Percentiles rank a stretch among this genome's conserved stretches.
Evolutionary conservation across 1,140 invertebrate species (phyloP).

Genomic region (Mactra quadrangularis): DNA sequence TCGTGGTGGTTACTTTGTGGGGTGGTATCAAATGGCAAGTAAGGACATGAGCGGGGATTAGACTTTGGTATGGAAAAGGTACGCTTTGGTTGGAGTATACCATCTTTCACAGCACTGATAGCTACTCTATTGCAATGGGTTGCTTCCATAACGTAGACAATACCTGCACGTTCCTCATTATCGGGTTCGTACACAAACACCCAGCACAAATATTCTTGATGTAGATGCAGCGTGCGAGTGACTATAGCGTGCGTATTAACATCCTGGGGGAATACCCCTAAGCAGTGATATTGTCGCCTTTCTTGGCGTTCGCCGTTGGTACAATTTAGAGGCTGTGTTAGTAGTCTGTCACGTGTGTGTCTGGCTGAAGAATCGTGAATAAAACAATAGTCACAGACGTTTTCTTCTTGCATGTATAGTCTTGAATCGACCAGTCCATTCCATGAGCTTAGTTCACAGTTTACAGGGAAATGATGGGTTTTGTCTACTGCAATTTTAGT

Average conservation of each 20-base stretch:
- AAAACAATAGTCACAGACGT: conserved; percentile 53
- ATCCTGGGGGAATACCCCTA: conserved; percentile 64
- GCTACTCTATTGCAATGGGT: conserved; percentile 39
- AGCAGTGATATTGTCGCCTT: conserved; percentile 65
- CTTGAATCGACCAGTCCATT: background rate
- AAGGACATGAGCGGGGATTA: background rate
- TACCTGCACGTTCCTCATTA: conserved; percentile 1
- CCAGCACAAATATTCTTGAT: conserved; percentile 67
- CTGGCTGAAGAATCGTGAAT: conserved; percentile 18
- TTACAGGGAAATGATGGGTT: conserved; percentile 25
- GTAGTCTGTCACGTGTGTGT: background rate
- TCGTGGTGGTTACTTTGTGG: background rate
- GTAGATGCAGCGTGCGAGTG: conserved; percentile 42
- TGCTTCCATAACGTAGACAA: conserved; percentile 37
- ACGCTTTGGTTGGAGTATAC: background rate
- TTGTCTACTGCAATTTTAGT: conserved; percentile 42
- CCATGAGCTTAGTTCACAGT: conserved; percentile 30
- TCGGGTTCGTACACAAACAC: conserved; percentile 57
- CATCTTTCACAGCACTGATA: conserved; percentile 7
- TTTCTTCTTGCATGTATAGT: conserved; percentile 39
- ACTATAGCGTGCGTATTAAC: conserved; percentile 64
- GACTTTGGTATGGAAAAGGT: conserved; percentile 2
- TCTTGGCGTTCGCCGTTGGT: conserved; percentile 11
- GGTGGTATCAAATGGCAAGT: background rate
- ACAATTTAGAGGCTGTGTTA: conserved; percentile 43